These are phyloP conservation scores for Sebastes vulpes DNA, from an alignment of 2,797 vertebrate species.

Conservation along the genomic window DNA sequence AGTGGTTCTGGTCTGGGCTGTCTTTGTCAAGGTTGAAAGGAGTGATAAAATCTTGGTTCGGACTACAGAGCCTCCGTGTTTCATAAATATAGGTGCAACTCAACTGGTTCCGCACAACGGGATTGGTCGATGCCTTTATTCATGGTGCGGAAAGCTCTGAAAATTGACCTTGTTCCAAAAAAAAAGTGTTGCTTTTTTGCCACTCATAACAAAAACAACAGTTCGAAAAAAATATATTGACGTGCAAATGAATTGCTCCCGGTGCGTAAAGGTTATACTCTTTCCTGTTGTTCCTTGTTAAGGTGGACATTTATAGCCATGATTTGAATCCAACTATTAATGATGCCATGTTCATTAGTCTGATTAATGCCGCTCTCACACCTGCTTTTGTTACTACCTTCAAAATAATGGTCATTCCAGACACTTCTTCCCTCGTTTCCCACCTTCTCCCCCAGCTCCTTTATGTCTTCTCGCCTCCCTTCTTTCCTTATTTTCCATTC, in stretches of 20 bases:
- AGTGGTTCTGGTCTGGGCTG: background rate
- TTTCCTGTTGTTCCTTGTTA: background rate
- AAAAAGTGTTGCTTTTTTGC: too few relatives aligned
- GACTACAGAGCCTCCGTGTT: background rate
- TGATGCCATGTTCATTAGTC: slow-evolving; percentile 24
- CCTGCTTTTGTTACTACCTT: slow-evolving; percentile 14
- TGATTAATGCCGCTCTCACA: slow-evolving; percentile 19
- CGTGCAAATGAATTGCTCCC: background rate
- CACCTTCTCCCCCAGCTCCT: slow-evolving; percentile 1
- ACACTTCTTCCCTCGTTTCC: background rate
- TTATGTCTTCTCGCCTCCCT: slow-evolving; percentile 19
- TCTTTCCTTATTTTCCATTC: slow-evolving; percentile 9
- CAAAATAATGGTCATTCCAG: background rate
- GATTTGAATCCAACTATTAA: slow-evolving; percentile 9
- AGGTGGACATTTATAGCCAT: background rate
- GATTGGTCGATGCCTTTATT: too few relatives aligned
- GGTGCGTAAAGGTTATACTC: background rate
- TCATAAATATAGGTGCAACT: too few relatives aligned
- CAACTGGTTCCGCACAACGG: too few relatives aligned
- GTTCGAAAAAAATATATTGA: background rate
- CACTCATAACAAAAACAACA: too few relatives aligned
- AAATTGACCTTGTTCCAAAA: too few relatives aligned
- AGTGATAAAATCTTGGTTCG: too few relatives aligned
- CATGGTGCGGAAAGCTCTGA: too few relatives aligned
- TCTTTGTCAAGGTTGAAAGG: too few relatives aligned